Conservation (phyloP, 2,113 vertebrate species). For the Pachycephala philippinensis region DNA sequence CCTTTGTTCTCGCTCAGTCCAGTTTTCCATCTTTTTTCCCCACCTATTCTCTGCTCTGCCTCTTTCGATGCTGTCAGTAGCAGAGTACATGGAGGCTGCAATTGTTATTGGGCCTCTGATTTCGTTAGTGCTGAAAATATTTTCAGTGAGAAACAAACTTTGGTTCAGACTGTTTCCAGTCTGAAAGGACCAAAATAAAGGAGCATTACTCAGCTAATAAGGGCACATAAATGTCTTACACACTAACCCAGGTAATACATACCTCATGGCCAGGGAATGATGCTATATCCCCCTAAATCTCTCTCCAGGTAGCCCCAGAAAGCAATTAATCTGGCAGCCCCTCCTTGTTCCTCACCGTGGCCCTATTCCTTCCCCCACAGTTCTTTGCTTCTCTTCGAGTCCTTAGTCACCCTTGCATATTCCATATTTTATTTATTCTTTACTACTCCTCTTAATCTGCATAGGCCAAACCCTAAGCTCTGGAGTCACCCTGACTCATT, state of each 20-base stretch:
- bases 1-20: not conserved
- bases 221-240: not conserved
- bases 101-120: not conserved
- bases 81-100: not conserved
- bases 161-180: not conserved
- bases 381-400: not conserved
- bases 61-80: not conserved
- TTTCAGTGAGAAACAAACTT: not conserved
- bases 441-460: slow-evolving; percentile 10
- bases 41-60: not conserved
- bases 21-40: not conserved
- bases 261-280: not conserved
- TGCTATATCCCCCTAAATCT: not conserved
- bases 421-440: slow-evolving; percentile 1
- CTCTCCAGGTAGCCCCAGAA: not conserved
- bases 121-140: not conserved
- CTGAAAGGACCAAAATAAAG: not conserved
- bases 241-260: not conserved
- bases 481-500: slow-evolving; percentile 48
- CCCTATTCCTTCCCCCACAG: not conserved
- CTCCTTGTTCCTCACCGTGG: not conserved
- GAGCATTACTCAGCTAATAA: not conserved
- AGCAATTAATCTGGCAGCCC: not conserved
- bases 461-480: slow-evolving; percentile 18
- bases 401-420: slow-evolving; percentile 10